Conservation (phyloP, 2,113 vertebrate genomes). For the Sylvicapra grimmia region DNA sequence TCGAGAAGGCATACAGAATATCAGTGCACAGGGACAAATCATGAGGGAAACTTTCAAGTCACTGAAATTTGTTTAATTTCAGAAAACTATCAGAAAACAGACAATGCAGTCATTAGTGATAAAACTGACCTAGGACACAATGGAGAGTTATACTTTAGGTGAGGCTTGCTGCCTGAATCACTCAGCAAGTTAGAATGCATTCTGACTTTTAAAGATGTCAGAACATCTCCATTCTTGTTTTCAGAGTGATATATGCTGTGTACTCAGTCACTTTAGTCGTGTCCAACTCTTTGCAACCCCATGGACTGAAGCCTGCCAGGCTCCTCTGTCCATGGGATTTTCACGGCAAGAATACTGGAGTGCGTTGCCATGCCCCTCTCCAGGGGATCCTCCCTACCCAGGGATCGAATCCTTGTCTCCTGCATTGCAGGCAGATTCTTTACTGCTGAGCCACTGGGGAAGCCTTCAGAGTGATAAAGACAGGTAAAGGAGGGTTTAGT, state of each 20-base stretch:
- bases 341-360: background rate
- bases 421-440: background rate
- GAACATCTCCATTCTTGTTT: background rate
- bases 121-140: background rate
- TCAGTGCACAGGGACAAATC: background rate
- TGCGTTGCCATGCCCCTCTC: background rate
- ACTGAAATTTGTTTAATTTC: background rate
- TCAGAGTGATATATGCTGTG: background rate
- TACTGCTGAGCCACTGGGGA: background rate
- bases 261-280: background rate
- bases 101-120: background rate
- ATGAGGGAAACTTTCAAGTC: background rate
- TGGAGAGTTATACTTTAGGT: background rate
- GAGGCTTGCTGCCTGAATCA: background rate
- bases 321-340: background rate
- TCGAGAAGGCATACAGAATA: background rate
- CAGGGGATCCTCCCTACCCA: background rate
- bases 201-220: background rate
- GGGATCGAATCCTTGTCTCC: background rate
- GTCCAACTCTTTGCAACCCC: background rate
- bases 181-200: background rate
- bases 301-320: background rate
- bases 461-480: background rate
- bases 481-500: background rate
- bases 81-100: background rate